phyloP scores from a whole-genome alignment of 2,797 vertebrate genomes.

The Myioborus melanocephalus region DNA sequence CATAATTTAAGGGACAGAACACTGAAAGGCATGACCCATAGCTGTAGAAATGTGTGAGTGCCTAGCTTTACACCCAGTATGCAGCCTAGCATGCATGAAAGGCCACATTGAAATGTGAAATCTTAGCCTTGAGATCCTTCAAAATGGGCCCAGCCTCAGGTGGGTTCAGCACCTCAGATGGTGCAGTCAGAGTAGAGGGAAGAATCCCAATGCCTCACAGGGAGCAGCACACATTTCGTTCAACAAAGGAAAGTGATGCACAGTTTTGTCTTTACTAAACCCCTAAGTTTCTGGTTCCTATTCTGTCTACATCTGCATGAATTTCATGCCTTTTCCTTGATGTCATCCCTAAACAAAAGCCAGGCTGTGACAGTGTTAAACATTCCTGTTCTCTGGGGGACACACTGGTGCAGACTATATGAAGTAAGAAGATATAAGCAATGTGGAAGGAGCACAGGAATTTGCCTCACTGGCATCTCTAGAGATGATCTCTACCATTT shows the following conservation, averaged over 20 bases:
- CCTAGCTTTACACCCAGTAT: not conserved
- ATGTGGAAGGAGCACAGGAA: not conserved
- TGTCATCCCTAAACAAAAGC: not conserved
- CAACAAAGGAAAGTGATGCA: accelerated
- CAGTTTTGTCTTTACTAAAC: not conserved
- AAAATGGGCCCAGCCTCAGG: not conserved
- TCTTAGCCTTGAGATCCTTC: not conserved
- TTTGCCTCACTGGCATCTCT: not conserved
- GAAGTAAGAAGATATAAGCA: not conserved
- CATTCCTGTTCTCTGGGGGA: not conserved
- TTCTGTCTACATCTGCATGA: not conserved
- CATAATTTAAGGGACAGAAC: not conserved
- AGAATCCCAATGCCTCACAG: accelerated
- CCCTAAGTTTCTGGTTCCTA: not conserved
- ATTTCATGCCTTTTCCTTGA: not conserved
- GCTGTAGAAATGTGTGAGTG: accelerated
- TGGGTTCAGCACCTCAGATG: not conserved
- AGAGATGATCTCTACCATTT: not conserved
- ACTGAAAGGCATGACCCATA: not conserved
- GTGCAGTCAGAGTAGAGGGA: not conserved
- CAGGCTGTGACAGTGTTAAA: not conserved
- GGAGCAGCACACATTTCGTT: not conserved
- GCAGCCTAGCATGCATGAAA: not conserved
- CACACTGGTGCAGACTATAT: not conserved
- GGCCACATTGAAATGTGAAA: not conserved